Evolutionary conservation across 2,888 invertebrate species (phyloP), one percentile per base, ranked within the genome.

Genomic region (Drosophila longiperda): DNA sequence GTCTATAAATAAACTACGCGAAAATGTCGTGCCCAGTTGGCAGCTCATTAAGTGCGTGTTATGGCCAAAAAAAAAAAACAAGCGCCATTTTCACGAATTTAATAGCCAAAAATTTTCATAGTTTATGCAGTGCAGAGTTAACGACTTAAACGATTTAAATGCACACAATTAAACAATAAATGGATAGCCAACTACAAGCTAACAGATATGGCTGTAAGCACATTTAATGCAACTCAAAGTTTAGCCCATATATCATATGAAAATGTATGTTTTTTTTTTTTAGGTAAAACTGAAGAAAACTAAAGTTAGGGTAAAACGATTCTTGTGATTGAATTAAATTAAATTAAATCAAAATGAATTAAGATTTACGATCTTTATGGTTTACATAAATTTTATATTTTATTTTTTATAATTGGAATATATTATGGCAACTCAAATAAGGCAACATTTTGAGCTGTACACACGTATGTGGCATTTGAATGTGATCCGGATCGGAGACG

Each of bases 31-130:
- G 78, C 57, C 52, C 58, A 20, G 59, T 33, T 53, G 15, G 66
- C 26, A 71, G 78, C 72, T 83, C 87, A 83, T 83, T 83, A 87
- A 61, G 65, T 81, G 83, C 87, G 84, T 76, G 66, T 62, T 70
- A 54, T 48, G 63, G 60, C 66, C 57, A 40, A 45, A 64, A 26
- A 26, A 26, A 26, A 26, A 63, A 38, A 38, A 15, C 36, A 12
- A 55, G 60, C 58, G 58, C 20, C 29, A 66, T 73, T 62, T 54
- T 49, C 32, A 26, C 36, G 45, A 23, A 67, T 67, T 73, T 50
- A 67, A 53, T 57, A 33, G 45, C 63, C 34, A 49, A 63, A 54
- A 49, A 53, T 59, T 71, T 65, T 48, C 60, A 57, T 42, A 38
- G 72, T 42, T 36, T 42, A 48, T 38, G 52, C 26, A 45, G n/a